phyloP scores from a whole-genome alignment of 2,888 invertebrate species.

The Calliopum simillimum region DNA sequence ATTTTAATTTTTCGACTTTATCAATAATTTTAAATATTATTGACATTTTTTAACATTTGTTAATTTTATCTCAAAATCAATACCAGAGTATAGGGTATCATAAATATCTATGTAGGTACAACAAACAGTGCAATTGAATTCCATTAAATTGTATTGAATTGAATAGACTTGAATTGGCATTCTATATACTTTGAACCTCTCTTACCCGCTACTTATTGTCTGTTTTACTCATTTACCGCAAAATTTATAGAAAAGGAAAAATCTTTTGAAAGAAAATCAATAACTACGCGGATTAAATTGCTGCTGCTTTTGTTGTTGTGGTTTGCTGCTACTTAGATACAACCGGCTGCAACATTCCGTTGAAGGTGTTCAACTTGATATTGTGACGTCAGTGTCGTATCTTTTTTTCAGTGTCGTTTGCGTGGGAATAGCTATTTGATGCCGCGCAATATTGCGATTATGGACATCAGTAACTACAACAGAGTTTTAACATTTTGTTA shows the following conservation, averaged over 20 bases:
- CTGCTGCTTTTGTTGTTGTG: background rate
- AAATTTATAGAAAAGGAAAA: background rate
- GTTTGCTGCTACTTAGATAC: background rate
- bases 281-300: background rate
- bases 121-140: background rate
- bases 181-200: too few species aligned
- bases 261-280: conserved; percentile 26
- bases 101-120: too few species aligned
- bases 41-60: too few species aligned
- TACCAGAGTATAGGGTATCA: too few species aligned
- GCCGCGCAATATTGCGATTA: too few species aligned
- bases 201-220: too few species aligned
- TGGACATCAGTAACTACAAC: too few species aligned
- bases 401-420: conserved; percentile 4
- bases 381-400: conserved; percentile 23
- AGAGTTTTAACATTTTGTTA: too few species aligned
- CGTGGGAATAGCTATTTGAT: background rate
- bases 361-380: conserved; percentile 22
- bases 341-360: conserved; percentile 18
- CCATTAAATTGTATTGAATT: background rate
- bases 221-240: background rate
- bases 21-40: too few species aligned
- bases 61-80: too few species aligned
- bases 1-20: too few species aligned
- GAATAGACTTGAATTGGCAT: background rate